A percentile compares a stretch with the other conserved stretches of the same genome.
phyloP scores from a whole-genome alignment of 1,140 invertebrate species.

The Neomicropteryx cornuta region DNA sequence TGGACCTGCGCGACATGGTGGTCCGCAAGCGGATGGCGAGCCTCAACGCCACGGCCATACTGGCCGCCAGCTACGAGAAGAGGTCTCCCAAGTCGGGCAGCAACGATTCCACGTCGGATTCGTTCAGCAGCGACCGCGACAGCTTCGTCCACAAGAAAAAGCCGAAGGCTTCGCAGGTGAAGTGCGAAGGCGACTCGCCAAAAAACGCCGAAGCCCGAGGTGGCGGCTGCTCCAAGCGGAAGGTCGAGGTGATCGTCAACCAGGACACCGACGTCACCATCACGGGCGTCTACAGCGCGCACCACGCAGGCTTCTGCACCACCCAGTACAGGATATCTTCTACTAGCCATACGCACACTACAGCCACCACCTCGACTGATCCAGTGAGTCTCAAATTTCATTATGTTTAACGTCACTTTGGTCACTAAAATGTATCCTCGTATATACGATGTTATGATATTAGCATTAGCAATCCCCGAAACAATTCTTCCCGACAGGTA shows the following conservation, averaged over 20 bases:
- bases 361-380: conserved; percentile 61
- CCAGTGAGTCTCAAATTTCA: conserved; percentile 33
- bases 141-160: conserved; percentile 23
- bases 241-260: conserved; percentile 59
- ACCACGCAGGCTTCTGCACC: conserved; percentile 71
- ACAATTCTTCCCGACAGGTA: no score
- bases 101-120: conserved; percentile 38
- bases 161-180: conserved; percentile 13
- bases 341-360: conserved; percentile 66
- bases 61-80: conserved; percentile 84
- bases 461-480: no score
- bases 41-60: conserved; percentile 82
- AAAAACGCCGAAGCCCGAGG: conserved; percentile 44
- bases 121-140: conserved; percentile 39
- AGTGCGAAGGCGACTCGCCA: conserved; percentile 27
- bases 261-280: conserved; percentile 80
- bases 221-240: conserved; percentile 40
- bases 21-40: conserved; percentile 87
- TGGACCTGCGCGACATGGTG: conserved; percentile 80
- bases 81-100: conserved; percentile 43
- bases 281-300: conserved; percentile 62
- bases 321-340: conserved; percentile 73
- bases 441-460: no score
- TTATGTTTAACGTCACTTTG: no score
- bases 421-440: no score